These are phyloP conservation scores for Eulemur albifrons DNA, from an alignment of 2,797 vertebrate species.

Conservation along the genomic window DNA sequence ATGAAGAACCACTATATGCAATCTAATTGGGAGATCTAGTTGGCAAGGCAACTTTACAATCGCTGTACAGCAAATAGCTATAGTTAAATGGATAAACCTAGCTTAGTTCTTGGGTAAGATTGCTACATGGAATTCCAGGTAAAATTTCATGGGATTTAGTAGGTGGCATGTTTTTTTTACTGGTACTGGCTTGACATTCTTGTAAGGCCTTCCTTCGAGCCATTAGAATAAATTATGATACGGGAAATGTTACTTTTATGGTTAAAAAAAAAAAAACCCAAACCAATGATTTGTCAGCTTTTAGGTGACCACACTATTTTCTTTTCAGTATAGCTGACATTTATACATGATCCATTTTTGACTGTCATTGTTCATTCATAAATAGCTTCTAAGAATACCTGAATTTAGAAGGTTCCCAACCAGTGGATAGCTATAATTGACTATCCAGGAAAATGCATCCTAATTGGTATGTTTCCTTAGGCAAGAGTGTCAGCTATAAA, in stretches of 20 bases:
- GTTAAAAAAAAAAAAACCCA: background rate
- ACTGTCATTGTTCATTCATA: slow-evolving; percentile 37
- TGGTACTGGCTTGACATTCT: background rate
- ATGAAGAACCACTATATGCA: background rate
- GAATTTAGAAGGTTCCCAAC: slow-evolving; percentile 54
- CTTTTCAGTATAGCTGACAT: slow-evolving; percentile 2
- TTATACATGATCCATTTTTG: slow-evolving; percentile 20
- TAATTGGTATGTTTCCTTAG: slow-evolving; percentile 41
- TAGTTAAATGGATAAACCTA: background rate
- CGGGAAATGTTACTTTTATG: background rate
- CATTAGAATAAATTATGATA: background rate
- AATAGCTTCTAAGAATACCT: slow-evolving; percentile 32
- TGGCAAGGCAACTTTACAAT: background rate
- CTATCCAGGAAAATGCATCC: background rate
- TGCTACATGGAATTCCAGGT: background rate
- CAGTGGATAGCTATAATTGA: slow-evolving; percentile 29
- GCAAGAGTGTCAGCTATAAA: slow-evolving; percentile 31
- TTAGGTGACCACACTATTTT: slow-evolving; percentile 9
- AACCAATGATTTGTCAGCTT: background rate
- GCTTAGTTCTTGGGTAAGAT: background rate
- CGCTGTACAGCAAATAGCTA: background rate
- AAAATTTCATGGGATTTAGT: background rate
- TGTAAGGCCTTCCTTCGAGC: background rate
- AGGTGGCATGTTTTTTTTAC: background rate
- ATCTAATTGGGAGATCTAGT: background rate